A percentile compares a stretch with the other conserved stretches of the same genome.
phyloP scores from a whole-genome alignment of 2,113 vertebrate genomes.

The Tautogolabrus adspersus region DNA sequence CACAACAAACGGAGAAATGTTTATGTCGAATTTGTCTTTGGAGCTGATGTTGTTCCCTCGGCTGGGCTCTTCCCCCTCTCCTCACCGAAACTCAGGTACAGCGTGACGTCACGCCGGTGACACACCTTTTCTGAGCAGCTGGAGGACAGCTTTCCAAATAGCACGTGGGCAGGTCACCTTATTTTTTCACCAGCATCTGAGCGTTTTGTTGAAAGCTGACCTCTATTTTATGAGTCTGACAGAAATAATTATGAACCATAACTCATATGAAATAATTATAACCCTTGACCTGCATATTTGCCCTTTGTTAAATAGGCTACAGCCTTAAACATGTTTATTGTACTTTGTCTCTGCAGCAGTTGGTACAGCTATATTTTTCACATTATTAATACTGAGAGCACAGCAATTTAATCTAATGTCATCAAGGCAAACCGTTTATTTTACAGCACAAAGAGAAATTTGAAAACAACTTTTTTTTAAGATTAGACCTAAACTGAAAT shows the following conservation, averaged over 20 bases:
- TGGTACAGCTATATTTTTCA: no score
- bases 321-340: not conserved
- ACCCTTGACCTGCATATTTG: not conserved
- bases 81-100: constrained; percentile 83
- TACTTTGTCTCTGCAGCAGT: no score
- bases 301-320: not conserved
- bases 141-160: not conserved
- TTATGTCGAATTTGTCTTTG: not conserved
- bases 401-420: no score
- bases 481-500: no score
- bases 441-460: no score
- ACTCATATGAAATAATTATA: not conserved
- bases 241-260: not conserved
- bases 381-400: no score
- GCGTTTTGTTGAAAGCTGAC: not conserved
- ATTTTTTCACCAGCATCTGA: not conserved
- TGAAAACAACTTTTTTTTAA: no score
- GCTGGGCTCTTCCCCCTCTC: constrained; percentile 33
- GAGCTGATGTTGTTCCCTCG: constrained; percentile 17
- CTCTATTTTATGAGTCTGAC: no score
- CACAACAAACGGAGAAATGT: not conserved
- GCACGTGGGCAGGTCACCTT: constrained; percentile 5
- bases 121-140: constrained; percentile 73
- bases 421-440: no score
- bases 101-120: constrained; percentile 74